Evolutionary conservation across 2,113 vertebrate genomes (phyloP).

Genomic region (Leiothrix lutea): DNA sequence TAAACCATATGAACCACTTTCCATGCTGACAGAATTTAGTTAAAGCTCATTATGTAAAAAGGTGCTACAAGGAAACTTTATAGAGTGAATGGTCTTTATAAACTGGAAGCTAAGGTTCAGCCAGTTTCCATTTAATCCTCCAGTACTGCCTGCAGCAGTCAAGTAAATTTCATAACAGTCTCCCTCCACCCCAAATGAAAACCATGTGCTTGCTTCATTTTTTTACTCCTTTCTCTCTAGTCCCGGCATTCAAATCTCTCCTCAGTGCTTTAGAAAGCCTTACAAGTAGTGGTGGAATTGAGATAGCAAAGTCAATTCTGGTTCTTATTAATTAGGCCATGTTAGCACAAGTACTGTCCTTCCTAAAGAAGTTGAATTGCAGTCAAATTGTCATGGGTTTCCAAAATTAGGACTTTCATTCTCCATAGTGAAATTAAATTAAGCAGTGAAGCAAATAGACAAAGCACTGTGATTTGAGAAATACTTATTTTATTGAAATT

Average conservation of each 20-base stretch:
- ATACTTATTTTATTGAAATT: background rate
- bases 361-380: constrained; percentile 6
- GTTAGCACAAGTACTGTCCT: constrained; percentile 38
- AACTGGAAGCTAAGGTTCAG: constrained; percentile 51
- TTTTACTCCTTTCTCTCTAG: background rate
- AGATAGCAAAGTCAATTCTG: background rate
- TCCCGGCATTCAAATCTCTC: background rate
- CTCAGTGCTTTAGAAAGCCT: constrained; percentile 40
- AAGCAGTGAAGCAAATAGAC: background rate
- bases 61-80: constrained; percentile 68
- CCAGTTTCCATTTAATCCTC: constrained; percentile 72
- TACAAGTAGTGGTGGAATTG: constrained; percentile 4
- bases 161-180: constrained; percentile 55
- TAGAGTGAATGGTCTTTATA: constrained; percentile 67
- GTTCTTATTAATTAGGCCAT: constrained; percentile 32
- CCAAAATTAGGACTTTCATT: background rate
- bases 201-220: constrained; percentile 65
- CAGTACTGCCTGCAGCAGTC: constrained; percentile 67
- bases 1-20: constrained; percentile 60
- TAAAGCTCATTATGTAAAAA: constrained; percentile 70
- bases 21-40: constrained; percentile 66
- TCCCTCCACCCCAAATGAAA: constrained; percentile 65
- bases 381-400: background rate
- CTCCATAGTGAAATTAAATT: background rate
- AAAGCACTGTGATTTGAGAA: background rate